Evolutionary conservation across 35 echinoderm and acorn worm genomes (phyloP).

Genomic region (Anneissia japonica): DNA sequence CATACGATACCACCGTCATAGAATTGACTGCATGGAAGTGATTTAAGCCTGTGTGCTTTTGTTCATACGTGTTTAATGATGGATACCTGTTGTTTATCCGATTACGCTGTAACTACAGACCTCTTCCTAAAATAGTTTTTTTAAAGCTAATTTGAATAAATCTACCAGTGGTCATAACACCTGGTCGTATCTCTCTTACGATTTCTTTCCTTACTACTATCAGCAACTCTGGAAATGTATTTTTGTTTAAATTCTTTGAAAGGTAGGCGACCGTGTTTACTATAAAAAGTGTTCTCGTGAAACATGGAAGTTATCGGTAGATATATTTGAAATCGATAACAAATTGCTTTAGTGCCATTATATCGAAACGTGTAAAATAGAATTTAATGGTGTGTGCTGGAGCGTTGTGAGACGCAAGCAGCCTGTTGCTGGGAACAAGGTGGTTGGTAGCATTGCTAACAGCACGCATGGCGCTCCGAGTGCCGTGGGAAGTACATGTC

Average conservation of each 20-base stretch:
- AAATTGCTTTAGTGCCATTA: not conserved
- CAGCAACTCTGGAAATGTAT: no score
- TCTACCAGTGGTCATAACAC: no score
- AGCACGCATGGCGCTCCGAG: not conserved
- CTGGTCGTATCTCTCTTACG: no score
- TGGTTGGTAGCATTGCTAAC: not conserved
- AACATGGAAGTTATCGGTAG: not conserved
- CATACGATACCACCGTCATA: no score
- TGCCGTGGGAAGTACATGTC: not conserved
- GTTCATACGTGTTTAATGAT: not conserved
- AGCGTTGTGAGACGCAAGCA: not conserved
- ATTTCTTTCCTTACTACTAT: no score
- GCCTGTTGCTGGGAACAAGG: not conserved
- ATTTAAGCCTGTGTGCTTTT: not conserved
- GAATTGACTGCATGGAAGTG: no score
- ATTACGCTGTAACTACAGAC: not conserved
- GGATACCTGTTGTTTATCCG: not conserved
- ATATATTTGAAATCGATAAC: not conserved
- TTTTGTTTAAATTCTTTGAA: not conserved
- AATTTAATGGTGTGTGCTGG: not conserved
- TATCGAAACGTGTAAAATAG: not conserved
- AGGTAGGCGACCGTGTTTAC: not conserved
- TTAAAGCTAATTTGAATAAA: no score
- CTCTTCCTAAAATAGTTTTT: no score
- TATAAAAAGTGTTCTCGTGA: not conserved